Evolutionary conservation across 2,113 vertebrate species (phyloP).

Genomic region (Dromiciops gliroides): DNA sequence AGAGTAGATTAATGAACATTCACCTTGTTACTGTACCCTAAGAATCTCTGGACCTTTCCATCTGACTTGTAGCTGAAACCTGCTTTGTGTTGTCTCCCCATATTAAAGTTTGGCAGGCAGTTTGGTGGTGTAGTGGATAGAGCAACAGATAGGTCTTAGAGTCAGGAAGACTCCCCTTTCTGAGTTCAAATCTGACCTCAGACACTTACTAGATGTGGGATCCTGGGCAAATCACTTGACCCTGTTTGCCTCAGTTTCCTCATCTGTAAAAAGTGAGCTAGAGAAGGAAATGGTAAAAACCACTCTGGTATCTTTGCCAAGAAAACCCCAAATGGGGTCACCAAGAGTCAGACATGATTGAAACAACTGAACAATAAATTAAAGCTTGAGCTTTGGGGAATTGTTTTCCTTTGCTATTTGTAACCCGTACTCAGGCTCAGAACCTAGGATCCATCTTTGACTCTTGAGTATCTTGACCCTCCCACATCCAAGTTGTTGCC

Average conservation of each 20-base stretch:
- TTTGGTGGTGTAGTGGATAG: no score
- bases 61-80: background rate
- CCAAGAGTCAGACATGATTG: background rate
- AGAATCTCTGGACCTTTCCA: background rate
- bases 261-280: background rate
- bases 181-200: background rate
- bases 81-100: background rate
- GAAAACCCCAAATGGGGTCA: background rate
- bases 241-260: background rate
- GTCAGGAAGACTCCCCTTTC: no score
- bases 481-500: background rate
- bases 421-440: background rate
- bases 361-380: background rate
- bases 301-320: background rate
- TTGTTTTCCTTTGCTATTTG: background rate
- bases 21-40: background rate
- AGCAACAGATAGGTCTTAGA: background rate
- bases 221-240: background rate
- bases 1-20: background rate
- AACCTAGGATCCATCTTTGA: background rate
- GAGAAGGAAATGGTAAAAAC: background rate
- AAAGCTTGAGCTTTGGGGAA: background rate
- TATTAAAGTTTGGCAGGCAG: background rate
- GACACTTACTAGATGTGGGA: background rate
- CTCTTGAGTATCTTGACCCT: background rate